Evolutionary conservation across 2,888 invertebrate genomes (phyloP).

Genomic region (Pegoplata infirma): DNA sequence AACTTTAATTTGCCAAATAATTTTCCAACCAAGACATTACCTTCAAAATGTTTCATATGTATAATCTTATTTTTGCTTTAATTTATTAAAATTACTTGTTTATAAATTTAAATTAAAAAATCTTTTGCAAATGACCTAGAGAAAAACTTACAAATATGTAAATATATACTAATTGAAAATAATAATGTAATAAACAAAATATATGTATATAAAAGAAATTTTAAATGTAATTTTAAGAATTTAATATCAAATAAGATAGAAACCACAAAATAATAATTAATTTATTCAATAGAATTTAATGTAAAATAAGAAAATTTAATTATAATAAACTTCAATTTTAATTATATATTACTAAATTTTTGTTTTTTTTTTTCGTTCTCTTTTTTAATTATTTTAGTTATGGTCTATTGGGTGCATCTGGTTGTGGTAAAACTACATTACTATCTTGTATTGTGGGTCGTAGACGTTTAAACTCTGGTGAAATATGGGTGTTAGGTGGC

Average conservation of each 20-base stretch:
- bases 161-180: slow-evolving; percentile 13
- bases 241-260: not conserved
- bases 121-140: not conserved
- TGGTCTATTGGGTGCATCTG: slow-evolving; percentile 92
- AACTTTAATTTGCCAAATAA: no score
- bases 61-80: not conserved
- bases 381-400: slow-evolving; percentile 81
- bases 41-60: no score
- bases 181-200: slow-evolving; percentile 4
- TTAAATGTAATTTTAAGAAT: not conserved
- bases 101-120: slow-evolving; percentile 20
- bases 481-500: slow-evolving; percentile 91
- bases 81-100: slow-evolving; percentile 17
- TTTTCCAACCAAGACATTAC: no score
- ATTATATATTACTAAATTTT: not conserved
- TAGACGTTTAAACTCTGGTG: slow-evolving; percentile 87
- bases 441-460: slow-evolving; percentile 92
- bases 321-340: slow-evolving; percentile 9
- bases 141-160: not conserved
- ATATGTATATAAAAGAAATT: no score
- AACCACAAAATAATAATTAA: not conserved
- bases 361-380: no score
- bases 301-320: slow-evolving; percentile 26
- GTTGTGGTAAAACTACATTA: slow-evolving; percentile 94
- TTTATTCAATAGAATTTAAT: no score